Evolutionary conservation across 2,113 vertebrate genomes (phyloP).

Genomic region (Cercocebus atys): DNA sequence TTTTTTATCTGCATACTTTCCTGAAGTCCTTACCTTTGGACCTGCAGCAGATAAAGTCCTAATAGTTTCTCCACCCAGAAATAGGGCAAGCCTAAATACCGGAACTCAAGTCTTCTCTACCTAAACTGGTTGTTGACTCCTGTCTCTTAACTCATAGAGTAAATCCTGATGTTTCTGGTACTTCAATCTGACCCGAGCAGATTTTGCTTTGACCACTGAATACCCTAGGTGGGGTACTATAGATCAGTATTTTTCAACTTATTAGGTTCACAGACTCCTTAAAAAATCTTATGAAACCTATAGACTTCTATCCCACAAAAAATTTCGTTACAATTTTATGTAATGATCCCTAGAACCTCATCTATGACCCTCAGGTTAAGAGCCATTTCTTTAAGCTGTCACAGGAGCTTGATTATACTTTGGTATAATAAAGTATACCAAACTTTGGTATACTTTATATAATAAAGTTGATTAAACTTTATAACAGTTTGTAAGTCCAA

Average conservation of each 20-base stretch:
- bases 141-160: background rate
- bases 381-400: slow-evolving; percentile 16
- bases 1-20: background rate
- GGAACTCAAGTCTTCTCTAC: background rate
- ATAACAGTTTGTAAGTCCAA: background rate
- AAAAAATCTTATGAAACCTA: background rate
- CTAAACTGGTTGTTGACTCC: background rate
- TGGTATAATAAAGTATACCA: background rate
- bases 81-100: background rate
- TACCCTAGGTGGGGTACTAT: background rate
- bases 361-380: background rate
- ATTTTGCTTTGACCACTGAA: background rate
- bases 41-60: background rate
- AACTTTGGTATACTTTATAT: too few relatives aligned
- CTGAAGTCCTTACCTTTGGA: background rate
- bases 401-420: background rate
- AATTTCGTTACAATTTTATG: background rate
- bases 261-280: background rate
- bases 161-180: background rate
- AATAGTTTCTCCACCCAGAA: background rate
- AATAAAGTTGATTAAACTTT: too few relatives aligned
- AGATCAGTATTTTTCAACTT: background rate
- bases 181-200: background rate
- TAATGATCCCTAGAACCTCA: background rate
- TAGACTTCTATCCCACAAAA: background rate